phyloP scores from a whole-genome alignment of 2,113 vertebrate species.

The Rhinoptilus africanus region DNA sequence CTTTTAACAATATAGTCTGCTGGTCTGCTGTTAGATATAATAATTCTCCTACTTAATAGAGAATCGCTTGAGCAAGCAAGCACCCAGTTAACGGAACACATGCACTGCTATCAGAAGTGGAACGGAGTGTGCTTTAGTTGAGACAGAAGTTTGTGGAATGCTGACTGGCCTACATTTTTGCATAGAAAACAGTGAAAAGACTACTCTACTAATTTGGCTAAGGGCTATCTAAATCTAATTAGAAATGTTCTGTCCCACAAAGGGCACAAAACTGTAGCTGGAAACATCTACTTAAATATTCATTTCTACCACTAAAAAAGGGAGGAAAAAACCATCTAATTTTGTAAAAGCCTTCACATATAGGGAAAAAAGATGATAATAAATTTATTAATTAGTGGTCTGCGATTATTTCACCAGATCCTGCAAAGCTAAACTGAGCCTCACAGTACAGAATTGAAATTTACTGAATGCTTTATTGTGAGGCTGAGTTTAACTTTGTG shows the following conservation, averaged over 20 bases:
- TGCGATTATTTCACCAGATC: background rate
- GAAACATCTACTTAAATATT: slow-evolving; percentile 60
- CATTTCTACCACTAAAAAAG: background rate
- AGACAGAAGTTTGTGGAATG: slow-evolving; percentile 20
- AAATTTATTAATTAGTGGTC: background rate
- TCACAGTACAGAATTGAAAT: background rate
- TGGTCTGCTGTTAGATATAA: background rate
- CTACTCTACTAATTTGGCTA: slow-evolving; percentile 48
- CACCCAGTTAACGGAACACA: slow-evolving; percentile 15
- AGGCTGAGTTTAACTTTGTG: background rate
- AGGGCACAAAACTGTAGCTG: slow-evolving; percentile 32
- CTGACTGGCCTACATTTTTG: slow-evolving; percentile 51
- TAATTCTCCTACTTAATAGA: background rate
- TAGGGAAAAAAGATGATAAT: background rate
- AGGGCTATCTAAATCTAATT: slow-evolving; percentile 57
- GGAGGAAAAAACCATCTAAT: background rate
- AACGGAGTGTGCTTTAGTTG: background rate
- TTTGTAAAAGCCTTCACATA: background rate
- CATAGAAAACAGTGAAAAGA: slow-evolving; percentile 10
- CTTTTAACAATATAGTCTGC: background rate
- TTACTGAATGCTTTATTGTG: background rate
- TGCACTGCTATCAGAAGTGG: background rate
- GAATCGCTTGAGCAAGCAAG: slow-evolving; percentile 30
- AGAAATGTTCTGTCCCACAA: slow-evolving; percentile 35
- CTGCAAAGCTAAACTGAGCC: background rate